phyloP scores from a whole-genome alignment of 2,888 invertebrate genomes.

The Harpalus rubripes region DNA sequence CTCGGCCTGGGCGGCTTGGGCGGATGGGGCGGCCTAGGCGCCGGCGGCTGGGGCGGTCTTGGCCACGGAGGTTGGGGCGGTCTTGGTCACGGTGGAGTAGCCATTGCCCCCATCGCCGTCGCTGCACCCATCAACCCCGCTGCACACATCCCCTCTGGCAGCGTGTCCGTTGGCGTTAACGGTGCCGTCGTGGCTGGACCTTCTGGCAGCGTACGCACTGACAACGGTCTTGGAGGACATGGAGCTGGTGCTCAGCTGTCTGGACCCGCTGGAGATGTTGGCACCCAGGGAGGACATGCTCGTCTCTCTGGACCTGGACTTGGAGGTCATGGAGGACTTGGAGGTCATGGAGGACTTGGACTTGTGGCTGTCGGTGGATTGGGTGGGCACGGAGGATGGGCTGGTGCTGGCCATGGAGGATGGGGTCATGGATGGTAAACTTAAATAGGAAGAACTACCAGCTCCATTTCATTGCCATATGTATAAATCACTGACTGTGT shows the following conservation, averaged over 20 bases:
- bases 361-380: neutral
- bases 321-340: conserved; percentile 55
- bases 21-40: conserved; percentile 29
- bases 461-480: conserved; percentile 8
- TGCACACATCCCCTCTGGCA: conserved; percentile 61
- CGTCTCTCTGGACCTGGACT: conserved; percentile 51
- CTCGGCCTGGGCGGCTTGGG: conserved; percentile 35
- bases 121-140: conserved; percentile 53
- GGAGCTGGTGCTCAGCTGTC: conserved; percentile 48
- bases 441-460: neutral
- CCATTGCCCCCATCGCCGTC: conserved; percentile 26
- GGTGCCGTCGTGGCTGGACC: conserved; percentile 69
- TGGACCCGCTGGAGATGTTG: conserved; percentile 64
- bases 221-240: conserved; percentile 55
- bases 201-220: conserved; percentile 67
- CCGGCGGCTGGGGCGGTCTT: conserved; percentile 6
- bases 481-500: conserved; percentile 16
- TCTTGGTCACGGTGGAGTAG: conserved; percentile 45
- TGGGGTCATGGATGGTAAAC: conserved; percentile 39
- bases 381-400: conserved; percentile 47
- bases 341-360: conserved; percentile 50
- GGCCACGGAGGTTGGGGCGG: conserved; percentile 51
- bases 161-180: conserved; percentile 47
- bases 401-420: conserved; percentile 49
- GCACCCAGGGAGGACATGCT: conserved; percentile 58